Conservation (phyloP, 1,140 invertebrate species). For the Aphaenogaster rudis region DNA sequence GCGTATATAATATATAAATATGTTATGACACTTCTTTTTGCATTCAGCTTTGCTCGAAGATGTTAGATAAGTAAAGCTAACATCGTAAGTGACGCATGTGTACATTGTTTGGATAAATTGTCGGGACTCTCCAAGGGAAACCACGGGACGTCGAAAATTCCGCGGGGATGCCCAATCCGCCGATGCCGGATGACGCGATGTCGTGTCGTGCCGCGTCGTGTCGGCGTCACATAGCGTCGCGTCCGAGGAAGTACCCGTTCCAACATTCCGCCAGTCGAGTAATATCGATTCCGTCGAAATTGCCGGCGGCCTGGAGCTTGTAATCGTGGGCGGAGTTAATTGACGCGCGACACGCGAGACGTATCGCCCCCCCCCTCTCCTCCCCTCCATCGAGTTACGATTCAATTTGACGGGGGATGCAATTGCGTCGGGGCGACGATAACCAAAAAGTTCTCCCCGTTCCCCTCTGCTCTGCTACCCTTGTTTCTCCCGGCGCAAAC, state of each 20-base stretch:
- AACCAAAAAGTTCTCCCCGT: slow-evolving; percentile 44
- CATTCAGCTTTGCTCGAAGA: neutral
- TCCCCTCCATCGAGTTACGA: slow-evolving; percentile 47
- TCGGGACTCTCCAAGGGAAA: slow-evolving; percentile 20
- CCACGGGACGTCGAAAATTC: slow-evolving; percentile 21
- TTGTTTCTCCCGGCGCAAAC: neutral
- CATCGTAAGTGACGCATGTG: too few relatives aligned
- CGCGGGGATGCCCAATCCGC: slow-evolving; percentile 26
- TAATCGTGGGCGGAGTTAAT: slow-evolving; percentile 65
- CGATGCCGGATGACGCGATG: slow-evolving; percentile 54
- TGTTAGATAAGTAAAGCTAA: neutral
- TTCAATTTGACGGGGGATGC: slow-evolving; percentile 62
- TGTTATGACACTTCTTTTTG: neutral
- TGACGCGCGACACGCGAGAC: slow-evolving; percentile 63
- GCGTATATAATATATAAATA: neutral
- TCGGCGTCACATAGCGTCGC: slow-evolving; percentile 32
- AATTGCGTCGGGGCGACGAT: slow-evolving; percentile 58
- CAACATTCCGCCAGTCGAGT: slow-evolving; percentile 62
- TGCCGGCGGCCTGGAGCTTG: slow-evolving; percentile 54
- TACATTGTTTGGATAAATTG: slow-evolving; percentile 25
- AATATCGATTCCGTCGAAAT: slow-evolving; percentile 64
- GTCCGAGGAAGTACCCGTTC: slow-evolving; percentile 48
- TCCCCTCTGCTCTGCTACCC: too few relatives aligned
- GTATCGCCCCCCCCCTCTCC: slow-evolving; percentile 34
- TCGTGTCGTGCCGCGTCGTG: slow-evolving; percentile 44